Evolutionary conservation across 2,797 vertebrate genomes (phyloP), one percentile per base, ranked within the genome.

Genomic region (Arrhamphus sclerolepis): DNA sequence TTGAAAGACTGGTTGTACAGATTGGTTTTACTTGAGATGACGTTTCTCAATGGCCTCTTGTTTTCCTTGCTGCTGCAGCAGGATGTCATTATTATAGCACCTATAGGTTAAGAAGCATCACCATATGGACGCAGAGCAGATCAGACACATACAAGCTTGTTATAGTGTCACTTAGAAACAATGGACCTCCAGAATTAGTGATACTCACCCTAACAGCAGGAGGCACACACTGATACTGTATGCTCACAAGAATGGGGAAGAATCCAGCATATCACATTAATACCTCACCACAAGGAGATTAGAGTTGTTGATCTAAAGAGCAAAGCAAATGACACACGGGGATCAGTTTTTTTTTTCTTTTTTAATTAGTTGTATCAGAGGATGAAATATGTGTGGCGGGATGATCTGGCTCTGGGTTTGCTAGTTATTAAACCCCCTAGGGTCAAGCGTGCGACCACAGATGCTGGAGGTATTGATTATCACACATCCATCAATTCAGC

Each of bases 261-360:
- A 91, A 91, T 91, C 88, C 83, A 91, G 92, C 85, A 85, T 88
- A 89, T 85, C 77, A 62, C 78, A 88, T 90, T 85, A 90, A 76
- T 70, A 60, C 86, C 87, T 89, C 46, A 75, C 67, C 59, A 17
- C 6, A 80, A 68, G 75, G 71, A 91, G 91, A 91, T 90, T 84
- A 78, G 74, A 58, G 46, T 46, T 51, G 55, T 72, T 70, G 69
- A 62, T 61, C 78, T 90, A 87, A 87, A 86, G 80, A 77, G 56
- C 41, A 54, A 78, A 75, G 82, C 88, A 76, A 82, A 82, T 62
- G 64, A 69, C 65, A 75, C 81, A 51, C 14, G 70, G 81, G 20
- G 46, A 52, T 73, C 51, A 28, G 65, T 70, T 22, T 22, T 46
- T 46, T 13, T 38, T 38, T 58, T 26, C 8, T 38, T 38, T 58